Evolutionary conservation across 2,113 vertebrate species (phyloP), one percentile per base, ranked within the genome.

Genomic region (Chelonoidis abingdonii): DNA sequence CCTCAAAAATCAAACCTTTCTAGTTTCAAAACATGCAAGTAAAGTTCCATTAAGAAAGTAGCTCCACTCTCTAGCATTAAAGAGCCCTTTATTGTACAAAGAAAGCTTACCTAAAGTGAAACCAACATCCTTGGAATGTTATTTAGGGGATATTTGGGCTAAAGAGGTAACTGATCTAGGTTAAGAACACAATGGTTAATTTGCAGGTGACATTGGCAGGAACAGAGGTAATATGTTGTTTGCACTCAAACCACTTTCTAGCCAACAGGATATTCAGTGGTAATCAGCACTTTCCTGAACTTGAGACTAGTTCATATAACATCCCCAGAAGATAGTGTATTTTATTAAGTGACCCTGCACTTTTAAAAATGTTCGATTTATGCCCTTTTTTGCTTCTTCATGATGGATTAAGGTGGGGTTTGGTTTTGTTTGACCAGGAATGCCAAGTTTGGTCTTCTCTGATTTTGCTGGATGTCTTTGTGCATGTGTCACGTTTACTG

Each of bases 31-130:
- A 5, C 5, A 41, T 41, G 35, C 6, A 88, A 89, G 41, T 69
- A 21, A 0, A 2, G 6, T 1, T 3, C 7, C 11, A 52, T 7
- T 69, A 97, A 97, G 44, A 72, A 97, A 90, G 24, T 0, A 0
- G 88, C 94, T 89, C 57, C 94, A 90, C 21, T 25, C 80, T 93
- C 76, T 47, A 35, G 62, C 44, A 57, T 22, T 41, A 11, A 52
- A 6, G 89, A 95, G 16, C 49, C 19, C 24, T 97, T 97, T 97
- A 96, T 97, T 97, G 85, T 56, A 47, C 1, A 93, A 93, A 92
- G 92, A 80, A 8, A 50, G 38, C 27, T 53, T 2, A 8, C 21
- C 90, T 52, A 38, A 75, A 69, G 35, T n/a, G 65, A n/a, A 75
- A 38, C 41, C n/a, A 38, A 22, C n/a, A 24, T 75, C n/a, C 21